Conservation (phyloP, 2,113 vertebrate species). For the Rhinichthys klamathensis region DNA sequence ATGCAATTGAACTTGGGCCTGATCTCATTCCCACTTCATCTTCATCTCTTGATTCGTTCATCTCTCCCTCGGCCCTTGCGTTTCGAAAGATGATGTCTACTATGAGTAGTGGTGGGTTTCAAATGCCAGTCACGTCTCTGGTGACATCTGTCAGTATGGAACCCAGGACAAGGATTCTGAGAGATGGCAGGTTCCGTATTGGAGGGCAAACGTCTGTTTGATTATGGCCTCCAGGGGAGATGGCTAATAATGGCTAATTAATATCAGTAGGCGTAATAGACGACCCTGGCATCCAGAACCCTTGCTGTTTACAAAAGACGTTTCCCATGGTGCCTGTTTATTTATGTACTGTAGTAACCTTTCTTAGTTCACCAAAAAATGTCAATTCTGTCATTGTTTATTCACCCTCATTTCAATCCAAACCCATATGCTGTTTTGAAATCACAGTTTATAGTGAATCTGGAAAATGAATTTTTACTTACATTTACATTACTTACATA, state of each 20-base stretch:
- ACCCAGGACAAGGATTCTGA: not conserved
- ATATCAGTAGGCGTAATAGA: slow-evolving; percentile 57
- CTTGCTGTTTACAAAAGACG: not conserved
- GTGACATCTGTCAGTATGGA: slow-evolving; percentile 11
- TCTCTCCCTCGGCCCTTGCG: not conserved
- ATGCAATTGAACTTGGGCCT: slow-evolving; percentile 25
- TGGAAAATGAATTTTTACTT: not conserved
- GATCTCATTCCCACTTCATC: slow-evolving; percentile 8
- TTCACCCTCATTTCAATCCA: not conserved
- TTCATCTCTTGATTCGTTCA: slow-evolving; percentile 9
- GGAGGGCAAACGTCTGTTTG: slow-evolving; percentile 47
- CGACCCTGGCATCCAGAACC: slow-evolving; percentile 22
- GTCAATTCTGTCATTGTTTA: not conserved
- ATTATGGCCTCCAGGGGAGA: slow-evolving; percentile 53
- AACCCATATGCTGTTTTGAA: not conserved
- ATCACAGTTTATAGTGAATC: not conserved
- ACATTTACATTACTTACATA: too few species aligned
- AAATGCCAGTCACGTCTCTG: not conserved
- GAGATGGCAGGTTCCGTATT: not conserved
- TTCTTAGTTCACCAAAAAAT: not conserved
- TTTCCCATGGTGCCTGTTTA: not conserved
- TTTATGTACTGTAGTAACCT: not conserved
- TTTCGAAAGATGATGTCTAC: slow-evolving; percentile 7
- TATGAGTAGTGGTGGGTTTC: not conserved
- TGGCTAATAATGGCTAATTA: slow-evolving; percentile 63